Evolutionary conservation across 2,113 vertebrate species (phyloP).

Genomic region (Hemiscyllium ocellatum): DNA sequence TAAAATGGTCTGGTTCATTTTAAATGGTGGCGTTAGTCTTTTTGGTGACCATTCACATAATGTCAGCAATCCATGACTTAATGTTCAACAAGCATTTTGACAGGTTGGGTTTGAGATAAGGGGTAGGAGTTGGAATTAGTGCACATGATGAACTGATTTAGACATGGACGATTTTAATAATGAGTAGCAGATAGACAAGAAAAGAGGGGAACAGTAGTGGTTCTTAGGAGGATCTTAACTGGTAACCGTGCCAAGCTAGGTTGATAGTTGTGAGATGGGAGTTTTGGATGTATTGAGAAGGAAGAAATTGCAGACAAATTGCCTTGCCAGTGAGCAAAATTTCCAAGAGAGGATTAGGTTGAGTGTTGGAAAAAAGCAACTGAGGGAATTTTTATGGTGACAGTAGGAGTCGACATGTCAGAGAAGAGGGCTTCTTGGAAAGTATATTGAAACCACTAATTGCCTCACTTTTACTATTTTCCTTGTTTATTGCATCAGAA

Average conservation of each 20-base stretch:
- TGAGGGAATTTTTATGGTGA: neutral
- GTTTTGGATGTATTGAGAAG: neutral
- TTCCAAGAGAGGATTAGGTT: neutral
- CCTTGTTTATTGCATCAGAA: neutral
- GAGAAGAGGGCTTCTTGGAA: neutral
- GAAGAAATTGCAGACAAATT: neutral
- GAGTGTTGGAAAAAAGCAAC: neutral
- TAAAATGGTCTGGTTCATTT: neutral
- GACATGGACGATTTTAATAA: neutral
- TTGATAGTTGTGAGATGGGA: neutral
- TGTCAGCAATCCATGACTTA: neutral
- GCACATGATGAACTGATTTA: neutral
- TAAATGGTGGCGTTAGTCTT: neutral
- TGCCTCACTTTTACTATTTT: neutral
- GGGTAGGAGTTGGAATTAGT: neutral
- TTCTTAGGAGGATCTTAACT: neutral
- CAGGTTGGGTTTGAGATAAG: neutral
- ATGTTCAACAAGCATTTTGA: neutral
- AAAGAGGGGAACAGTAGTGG: neutral
- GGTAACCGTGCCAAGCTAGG: neutral
- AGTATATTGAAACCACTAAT: no score
- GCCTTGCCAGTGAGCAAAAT: neutral
- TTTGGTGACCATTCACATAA: neutral
- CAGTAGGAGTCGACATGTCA: neutral
- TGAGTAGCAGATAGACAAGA: neutral